Evolutionary conservation across 2,888 invertebrate genomes (phyloP), one percentile per base, ranked within the genome.

Genomic region (Pelosia muscerda): DNA sequence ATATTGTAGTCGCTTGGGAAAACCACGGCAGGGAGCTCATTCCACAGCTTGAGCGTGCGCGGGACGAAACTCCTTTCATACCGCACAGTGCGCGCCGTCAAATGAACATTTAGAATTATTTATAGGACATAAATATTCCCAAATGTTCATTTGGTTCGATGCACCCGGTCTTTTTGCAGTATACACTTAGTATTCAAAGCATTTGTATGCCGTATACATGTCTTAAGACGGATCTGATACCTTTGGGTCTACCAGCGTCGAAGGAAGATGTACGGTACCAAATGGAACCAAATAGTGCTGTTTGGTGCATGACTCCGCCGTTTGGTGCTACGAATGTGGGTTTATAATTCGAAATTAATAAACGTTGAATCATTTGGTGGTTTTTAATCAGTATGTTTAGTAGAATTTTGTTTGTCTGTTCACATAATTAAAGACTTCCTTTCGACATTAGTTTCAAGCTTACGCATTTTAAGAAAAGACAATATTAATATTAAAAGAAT

Each of bases 141-240:
- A 73, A 77, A 69, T 60, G 49, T 38, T 22, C 25, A n/a, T 60
- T 38, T 38, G 65, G 73, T 73, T 68, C 65, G 66, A 62, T 19
- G 56, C 62, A 67, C 56, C 5, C 54, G 22, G 22, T 49, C 19
- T 31, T 66, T 63, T 59, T 63, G 25, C 68, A 54, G 60, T 19
- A 54, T 72, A 74, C 74, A 69, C 74, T 78, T 78, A 68, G 75
- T 76, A 78, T 78, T 76, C 78, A 68, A 67, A 65, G 66, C 76
- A 69, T 64, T 25, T 6, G 8, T 26, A 31, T 57, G 22, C 25
- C 49, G 28, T 67, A 63, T 53, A 62, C 65, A 67, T 66, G 70
- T 69, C 59, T 70, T 62, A 56, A 68, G 55, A 67, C 62, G 59
- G 60, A 69, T 71, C 66, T 15, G 63, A 78, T 71, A 68, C 69